A percentile compares a stretch with the other conserved stretches of the same genome.
Evolutionary conservation across 2,888 invertebrate species (phyloP).

Genomic region (Unio delphinus): DNA sequence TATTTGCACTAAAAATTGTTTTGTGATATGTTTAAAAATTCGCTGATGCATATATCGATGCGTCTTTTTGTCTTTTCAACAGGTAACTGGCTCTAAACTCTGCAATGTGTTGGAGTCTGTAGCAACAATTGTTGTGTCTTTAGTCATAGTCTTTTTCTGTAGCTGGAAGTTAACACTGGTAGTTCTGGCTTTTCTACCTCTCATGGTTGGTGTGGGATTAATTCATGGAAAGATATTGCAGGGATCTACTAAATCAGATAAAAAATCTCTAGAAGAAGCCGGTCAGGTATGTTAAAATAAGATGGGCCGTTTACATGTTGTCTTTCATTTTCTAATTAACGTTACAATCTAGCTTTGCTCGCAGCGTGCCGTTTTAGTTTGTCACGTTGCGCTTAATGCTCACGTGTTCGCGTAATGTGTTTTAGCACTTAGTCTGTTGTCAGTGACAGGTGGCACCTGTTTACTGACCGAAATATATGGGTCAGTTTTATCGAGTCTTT

Average conservation of each 20-base stretch:
- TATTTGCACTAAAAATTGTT: too few relatives aligned
- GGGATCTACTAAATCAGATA: conserved; percentile 66
- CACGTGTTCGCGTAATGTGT: too few relatives aligned
- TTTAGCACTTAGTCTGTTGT: too few relatives aligned
- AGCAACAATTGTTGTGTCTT: conserved; percentile 65
- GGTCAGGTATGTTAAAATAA: conserved; percentile 72
- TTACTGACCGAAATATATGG: too few relatives aligned
- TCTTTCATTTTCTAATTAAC: neutral
- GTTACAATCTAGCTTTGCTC: neutral
- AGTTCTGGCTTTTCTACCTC: conserved; percentile 69
- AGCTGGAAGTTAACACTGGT: conserved; percentile 72
- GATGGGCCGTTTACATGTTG: neutral
- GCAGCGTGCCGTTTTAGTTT: neutral
- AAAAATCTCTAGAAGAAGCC: conserved; percentile 73
- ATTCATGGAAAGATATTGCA: conserved; percentile 43
- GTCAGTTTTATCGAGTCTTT: too few relatives aligned
- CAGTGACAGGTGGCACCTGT: too few relatives aligned
- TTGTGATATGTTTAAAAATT: too few relatives aligned
- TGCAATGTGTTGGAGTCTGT: conserved; percentile 68
- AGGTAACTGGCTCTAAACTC: conserved; percentile 72
- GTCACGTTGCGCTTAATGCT: neutral
- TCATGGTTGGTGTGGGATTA: conserved; percentile 69
- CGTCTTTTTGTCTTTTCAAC: conserved; percentile 3
- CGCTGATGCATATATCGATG: too few relatives aligned
- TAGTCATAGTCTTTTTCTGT: conserved; percentile 71